A percentile compares a stretch with the other conserved stretches of the same genome.
Conservation (phyloP, 2,888 invertebrate species). For the Sympetrum striolatum region DNA sequence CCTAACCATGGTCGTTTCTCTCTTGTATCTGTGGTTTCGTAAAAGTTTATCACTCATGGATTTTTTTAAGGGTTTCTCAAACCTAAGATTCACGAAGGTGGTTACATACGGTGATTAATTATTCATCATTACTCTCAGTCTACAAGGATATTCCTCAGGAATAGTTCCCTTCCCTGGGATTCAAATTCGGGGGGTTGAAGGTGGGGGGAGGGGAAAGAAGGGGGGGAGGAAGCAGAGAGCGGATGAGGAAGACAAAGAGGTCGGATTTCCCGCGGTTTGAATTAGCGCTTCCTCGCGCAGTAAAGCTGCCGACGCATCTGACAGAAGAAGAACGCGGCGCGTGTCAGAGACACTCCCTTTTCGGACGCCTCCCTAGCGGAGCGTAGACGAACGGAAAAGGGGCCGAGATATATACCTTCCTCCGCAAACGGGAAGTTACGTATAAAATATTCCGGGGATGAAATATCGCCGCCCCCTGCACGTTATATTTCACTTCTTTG, state of each 20-base stretch:
- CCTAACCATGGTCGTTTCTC: no score
- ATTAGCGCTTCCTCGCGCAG: constrained; percentile 29
- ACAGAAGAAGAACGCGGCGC: constrained; percentile 9
- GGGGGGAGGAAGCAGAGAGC: neutral
- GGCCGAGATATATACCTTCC: neutral
- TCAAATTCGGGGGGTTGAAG: neutral
- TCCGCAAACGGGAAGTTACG: no score
- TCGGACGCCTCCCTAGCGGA: neutral
- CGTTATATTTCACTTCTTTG: no score
- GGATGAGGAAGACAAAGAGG: constrained; percentile 4
- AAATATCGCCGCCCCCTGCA: no score
- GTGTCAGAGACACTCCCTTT: neutral
- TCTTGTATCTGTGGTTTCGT: no score
- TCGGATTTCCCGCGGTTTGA: constrained; percentile 13
- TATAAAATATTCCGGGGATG: no score
- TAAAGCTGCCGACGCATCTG: neutral
- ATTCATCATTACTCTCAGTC: no score
- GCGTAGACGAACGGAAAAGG: neutral
- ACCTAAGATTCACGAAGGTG: no score
- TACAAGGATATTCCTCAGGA: neutral
- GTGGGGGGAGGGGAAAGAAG: neutral
- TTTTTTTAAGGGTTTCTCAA: no score
- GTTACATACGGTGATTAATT: no score
- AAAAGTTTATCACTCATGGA: no score
- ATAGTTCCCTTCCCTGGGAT: neutral